A percentile compares a stretch with the other conserved stretches of the same genome.
phyloP scores from a whole-genome alignment of 2,797 vertebrate species.

The Carduelis carduelis region DNA sequence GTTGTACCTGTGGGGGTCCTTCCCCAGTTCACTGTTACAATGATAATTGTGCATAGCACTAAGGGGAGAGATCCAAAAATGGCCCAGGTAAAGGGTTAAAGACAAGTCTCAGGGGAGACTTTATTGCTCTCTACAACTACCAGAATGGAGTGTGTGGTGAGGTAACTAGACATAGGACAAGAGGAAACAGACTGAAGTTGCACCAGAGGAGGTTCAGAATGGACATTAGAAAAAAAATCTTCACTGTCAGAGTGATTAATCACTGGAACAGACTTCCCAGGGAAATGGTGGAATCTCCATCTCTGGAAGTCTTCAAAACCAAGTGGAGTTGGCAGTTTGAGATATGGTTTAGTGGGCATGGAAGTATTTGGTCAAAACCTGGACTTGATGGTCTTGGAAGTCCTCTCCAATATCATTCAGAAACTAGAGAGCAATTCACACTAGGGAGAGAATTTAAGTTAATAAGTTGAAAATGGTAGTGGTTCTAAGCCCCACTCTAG shows the following conservation, averaged over 20 bases:
- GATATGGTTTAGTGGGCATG: background rate
- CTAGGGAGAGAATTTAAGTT: background rate
- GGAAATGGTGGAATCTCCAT: no score
- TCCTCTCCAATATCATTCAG: background rate
- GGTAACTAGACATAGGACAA: background rate
- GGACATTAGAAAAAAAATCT: background rate
- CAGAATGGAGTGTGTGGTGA: background rate
- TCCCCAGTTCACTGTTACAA: background rate
- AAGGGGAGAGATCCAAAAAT: background rate
- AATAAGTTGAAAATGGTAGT: background rate
- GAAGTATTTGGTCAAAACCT: background rate
- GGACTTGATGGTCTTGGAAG: background rate
- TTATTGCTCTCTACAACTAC: background rate
- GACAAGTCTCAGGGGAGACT: background rate
- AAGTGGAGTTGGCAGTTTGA: fast-evolving
- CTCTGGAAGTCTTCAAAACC: background rate
- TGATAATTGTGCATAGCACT: background rate
- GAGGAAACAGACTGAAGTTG: background rate
- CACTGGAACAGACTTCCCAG: background rate
- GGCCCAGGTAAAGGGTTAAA: background rate
- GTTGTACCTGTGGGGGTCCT: background rate
- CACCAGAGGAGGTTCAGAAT: fast-evolving
- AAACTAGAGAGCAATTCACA: background rate
- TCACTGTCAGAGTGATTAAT: background rate
- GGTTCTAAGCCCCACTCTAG: background rate